Conservation (phyloP, 2,113 vertebrate species). For the Paradoxurus hermaphroditus region DNA sequence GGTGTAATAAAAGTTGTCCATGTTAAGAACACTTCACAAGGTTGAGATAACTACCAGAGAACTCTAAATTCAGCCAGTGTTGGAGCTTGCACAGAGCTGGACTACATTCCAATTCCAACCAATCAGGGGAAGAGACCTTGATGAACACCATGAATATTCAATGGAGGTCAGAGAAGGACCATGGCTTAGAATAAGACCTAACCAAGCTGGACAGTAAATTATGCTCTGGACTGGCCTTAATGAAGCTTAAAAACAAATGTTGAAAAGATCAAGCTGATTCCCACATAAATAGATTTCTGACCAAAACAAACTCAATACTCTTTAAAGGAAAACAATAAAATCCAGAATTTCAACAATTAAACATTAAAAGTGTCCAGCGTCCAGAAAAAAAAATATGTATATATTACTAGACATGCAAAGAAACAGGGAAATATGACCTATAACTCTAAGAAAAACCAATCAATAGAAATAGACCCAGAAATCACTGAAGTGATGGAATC, state of each 20-base stretch:
- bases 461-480: background rate
- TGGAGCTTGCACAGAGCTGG: background rate
- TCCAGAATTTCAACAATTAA: background rate
- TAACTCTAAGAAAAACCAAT: background rate
- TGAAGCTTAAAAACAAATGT: background rate
- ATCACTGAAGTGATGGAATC: background rate
- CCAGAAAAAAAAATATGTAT: background rate
- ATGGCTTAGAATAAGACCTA: background rate
- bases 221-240: background rate
- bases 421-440: background rate
- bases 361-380: background rate
- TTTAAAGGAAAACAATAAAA: background rate
- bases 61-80: background rate
- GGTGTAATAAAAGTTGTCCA: background rate
- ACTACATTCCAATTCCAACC: background rate
- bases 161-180: background rate
- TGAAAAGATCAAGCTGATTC: background rate
- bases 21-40: background rate
- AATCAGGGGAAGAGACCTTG: background rate
- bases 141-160: background rate
- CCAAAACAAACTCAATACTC: background rate
- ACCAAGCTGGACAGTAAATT: background rate
- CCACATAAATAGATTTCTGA: background rate
- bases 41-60: background rate
- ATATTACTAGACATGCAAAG: background rate